Percentiles rank a stretch among this genome's conserved stretches.
Conservation (phyloP, 2,797 vertebrate species). For the Perodicticus potto region DNA sequence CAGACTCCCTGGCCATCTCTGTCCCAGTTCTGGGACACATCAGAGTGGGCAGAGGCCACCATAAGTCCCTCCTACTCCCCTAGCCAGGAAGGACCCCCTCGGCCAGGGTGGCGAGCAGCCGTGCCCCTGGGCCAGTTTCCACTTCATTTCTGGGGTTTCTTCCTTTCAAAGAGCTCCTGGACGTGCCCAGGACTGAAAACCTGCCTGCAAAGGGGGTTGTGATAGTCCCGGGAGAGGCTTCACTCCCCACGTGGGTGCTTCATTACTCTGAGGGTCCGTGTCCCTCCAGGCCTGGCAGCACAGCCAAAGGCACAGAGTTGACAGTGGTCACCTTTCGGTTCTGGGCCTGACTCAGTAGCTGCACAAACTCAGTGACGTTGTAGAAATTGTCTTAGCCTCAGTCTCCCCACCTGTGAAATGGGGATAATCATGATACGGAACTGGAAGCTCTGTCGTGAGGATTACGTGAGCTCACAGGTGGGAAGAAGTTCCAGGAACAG, state of each 20-base stretch:
- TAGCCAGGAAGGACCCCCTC: accelerated
- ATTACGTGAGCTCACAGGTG: accelerated
- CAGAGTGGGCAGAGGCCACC: neutral
- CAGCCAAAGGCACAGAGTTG: neutral
- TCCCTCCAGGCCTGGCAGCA: accelerated
- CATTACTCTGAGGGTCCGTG: neutral
- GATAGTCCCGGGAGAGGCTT: too few species aligned
- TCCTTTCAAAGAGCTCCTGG: neutral
- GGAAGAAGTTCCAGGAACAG: neutral
- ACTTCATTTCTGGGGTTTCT: neutral
- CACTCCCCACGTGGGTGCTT: accelerated
- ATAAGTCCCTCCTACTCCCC: accelerated
- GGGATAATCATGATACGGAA: neutral
- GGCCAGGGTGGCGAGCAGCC: accelerated
- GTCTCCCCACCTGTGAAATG: neutral
- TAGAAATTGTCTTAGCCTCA: neutral
- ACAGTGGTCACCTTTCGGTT: accelerated
- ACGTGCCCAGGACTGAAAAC: neutral
- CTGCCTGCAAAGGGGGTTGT: accelerated
- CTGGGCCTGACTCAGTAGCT: neutral
- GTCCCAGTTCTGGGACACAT: too few species aligned
- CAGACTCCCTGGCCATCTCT: neutral
- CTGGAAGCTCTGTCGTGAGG: neutral
- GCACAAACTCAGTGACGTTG: neutral
- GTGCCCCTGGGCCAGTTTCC: accelerated